Percentiles rank a stretch among this genome's conserved stretches.
These are phyloP conservation scores for Thermophis baileyi DNA, from an alignment of 2,113 vertebrate species.

Conservation along the genomic window DNA sequence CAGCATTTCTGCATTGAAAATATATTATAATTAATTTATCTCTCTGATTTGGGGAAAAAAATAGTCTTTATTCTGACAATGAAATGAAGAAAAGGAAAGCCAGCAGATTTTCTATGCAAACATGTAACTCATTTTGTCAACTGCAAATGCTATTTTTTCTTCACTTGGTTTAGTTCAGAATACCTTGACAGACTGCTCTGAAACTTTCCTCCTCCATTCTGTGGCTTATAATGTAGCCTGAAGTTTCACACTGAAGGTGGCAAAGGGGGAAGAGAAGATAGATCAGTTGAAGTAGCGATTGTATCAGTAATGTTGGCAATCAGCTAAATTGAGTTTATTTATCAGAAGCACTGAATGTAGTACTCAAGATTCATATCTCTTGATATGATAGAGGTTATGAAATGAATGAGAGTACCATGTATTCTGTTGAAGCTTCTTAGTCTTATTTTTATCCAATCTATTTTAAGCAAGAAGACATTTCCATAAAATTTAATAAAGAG, in stretches of 20 bases:
- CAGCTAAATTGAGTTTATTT: neutral
- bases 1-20: neutral
- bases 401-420: neutral
- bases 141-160: neutral
- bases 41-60: neutral
- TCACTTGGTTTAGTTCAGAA: neutral
- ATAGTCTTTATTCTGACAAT: neutral
- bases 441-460: neutral
- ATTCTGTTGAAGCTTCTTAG: neutral
- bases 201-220: neutral
- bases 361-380: neutral
- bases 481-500: neutral
- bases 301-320: neutral
- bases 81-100: neutral
- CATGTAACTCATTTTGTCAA: neutral
- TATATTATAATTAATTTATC: neutral
- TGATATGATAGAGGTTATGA: conserved; percentile 1
- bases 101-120: conserved; percentile 1
- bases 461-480: neutral
- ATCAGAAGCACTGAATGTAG: neutral
- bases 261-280: neutral
- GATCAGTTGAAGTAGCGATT: neutral
- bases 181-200: neutral
- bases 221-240: neutral
- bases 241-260: neutral